phyloP scores from a whole-genome alignment of 1,140 invertebrate genomes.

The Drosophila arawakana region DNA sequence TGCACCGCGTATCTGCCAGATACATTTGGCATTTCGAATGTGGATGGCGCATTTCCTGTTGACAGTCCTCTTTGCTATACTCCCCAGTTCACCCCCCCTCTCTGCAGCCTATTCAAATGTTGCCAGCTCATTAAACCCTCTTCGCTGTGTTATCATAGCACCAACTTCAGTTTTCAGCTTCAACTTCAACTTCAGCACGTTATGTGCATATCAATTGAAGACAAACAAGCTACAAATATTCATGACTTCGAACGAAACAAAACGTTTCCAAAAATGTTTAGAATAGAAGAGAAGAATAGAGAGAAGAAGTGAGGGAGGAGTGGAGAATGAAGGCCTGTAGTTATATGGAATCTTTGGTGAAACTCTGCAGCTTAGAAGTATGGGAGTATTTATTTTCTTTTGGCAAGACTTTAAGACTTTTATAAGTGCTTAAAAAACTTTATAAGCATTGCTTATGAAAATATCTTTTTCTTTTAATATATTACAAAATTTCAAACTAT shows the following conservation, averaged over 20 bases:
- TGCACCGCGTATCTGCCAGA: slow-evolving; percentile 53
- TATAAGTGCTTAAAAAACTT: too few relatives aligned
- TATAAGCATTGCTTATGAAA: too few relatives aligned
- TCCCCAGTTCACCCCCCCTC: slow-evolving; percentile 8
- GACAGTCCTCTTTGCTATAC: not conserved
- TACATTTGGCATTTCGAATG: slow-evolving; percentile 57
- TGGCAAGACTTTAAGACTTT: not conserved
- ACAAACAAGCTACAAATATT: slow-evolving; percentile 16
- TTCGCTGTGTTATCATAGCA: slow-evolving; percentile 21
- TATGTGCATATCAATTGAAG: slow-evolving; percentile 37
- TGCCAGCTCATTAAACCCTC: slow-evolving; percentile 50
- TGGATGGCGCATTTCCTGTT: slow-evolving; percentile 72
- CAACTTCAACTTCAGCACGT: slow-evolving; percentile 25
- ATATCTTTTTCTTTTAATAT: too few relatives aligned
- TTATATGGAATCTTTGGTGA: too few relatives aligned
- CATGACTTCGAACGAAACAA: not conserved
- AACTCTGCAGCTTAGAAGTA: too few relatives aligned
- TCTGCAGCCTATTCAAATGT: slow-evolving; percentile 13
- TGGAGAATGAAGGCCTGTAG: not conserved
- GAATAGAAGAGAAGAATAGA: not conserved
- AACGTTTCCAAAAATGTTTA: not conserved
- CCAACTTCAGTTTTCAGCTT: slow-evolving; percentile 5
- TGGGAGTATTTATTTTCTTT: not conserved
- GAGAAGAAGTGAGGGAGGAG: not conserved
- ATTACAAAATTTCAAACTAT: too few relatives aligned